A percentile compares a stretch with the other conserved stretches of the same genome.
Conservation (phyloP, 2,888 invertebrate genomes). For the Gerosis bhagava region DNA sequence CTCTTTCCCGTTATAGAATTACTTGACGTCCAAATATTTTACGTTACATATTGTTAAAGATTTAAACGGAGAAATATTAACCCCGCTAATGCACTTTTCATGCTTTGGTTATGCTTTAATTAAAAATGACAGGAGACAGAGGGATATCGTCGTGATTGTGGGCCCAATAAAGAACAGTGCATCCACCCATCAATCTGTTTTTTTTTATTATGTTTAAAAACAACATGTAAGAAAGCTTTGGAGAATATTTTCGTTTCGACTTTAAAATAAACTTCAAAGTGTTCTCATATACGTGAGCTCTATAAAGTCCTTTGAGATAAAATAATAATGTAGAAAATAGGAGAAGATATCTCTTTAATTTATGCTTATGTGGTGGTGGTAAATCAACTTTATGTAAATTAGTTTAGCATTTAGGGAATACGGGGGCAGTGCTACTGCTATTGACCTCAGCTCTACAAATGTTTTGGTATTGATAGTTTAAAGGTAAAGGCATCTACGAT, state of each 20-base stretch:
- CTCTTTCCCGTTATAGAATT: neutral
- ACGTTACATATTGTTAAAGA: constrained; percentile 10
- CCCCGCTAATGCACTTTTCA: constrained; percentile 44
- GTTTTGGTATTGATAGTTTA: no score
- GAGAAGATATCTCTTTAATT: no score
- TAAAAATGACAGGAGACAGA: constrained; percentile 34
- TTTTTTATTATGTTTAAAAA: constrained; percentile 5
- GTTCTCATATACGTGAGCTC: constrained; percentile 11
- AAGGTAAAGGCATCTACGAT: no score
- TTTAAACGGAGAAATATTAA: constrained; percentile 23
- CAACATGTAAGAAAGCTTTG: constrained; percentile 6
- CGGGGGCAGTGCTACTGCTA: no score
- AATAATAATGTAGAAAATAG: constrained; percentile 16
- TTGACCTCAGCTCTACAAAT: no score
- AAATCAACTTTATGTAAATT: no score
- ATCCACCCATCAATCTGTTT: constrained; percentile 10
- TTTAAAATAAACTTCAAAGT: constrained; percentile 22
- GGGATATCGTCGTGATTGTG: constrained; percentile 11
- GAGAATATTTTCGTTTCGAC: constrained; percentile 15
- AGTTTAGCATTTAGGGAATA: no score
- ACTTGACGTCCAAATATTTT: constrained; percentile 6
- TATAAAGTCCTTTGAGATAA: constrained; percentile 19
- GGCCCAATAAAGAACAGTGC: constrained; percentile 9
- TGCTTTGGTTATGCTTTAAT: constrained; percentile 37
- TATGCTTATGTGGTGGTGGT: no score